These are phyloP conservation scores for Dolichallabes microphthalmus DNA, from an alignment of 2,113 vertebrate genomes.

Conservation along the genomic window DNA sequence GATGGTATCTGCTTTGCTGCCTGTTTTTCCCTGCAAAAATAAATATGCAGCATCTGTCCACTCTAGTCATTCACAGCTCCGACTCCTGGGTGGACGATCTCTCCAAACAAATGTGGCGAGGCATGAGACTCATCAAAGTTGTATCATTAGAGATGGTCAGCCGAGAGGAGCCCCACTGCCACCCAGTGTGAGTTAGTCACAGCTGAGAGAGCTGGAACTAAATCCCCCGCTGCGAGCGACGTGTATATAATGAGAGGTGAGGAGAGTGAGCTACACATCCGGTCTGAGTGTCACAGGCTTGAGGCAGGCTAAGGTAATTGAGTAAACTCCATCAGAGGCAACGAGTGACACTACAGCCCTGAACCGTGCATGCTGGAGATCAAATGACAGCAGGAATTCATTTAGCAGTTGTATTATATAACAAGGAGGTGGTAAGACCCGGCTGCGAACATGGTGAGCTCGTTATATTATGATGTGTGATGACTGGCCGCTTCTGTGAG, in stretches of 20 bases:
- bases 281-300: slow-evolving; percentile 16
- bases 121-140: slow-evolving; percentile 9
- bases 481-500: slow-evolving; percentile 28
- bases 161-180: slow-evolving; percentile 31
- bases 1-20: slow-evolving; percentile 10
- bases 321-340: slow-evolving; percentile 45
- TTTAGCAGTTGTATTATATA: slow-evolving; percentile 48
- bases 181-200: slow-evolving; percentile 47
- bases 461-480: slow-evolving; percentile 45
- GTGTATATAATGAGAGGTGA: slow-evolving; percentile 50
- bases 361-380: slow-evolving; percentile 49
- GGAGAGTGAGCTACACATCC: slow-evolving; percentile 26
- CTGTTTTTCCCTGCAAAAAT: slow-evolving; percentile 23
- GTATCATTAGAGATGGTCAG: slow-evolving; percentile 36
- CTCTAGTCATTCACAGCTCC: slow-evolving; percentile 18
- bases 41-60: slow-evolving; percentile 31
- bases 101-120: background rate
- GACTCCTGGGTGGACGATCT: background rate
- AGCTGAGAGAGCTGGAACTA: slow-evolving; percentile 38
- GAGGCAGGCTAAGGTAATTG: slow-evolving; percentile 43
- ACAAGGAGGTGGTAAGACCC: slow-evolving; percentile 26
- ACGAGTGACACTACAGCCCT: slow-evolving; percentile 40
- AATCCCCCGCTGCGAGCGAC: slow-evolving; percentile 44
- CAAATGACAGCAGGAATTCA: slow-evolving; percentile 52
- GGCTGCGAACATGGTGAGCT: slow-evolving; percentile 35